These are phyloP conservation scores for Ommatoiulus sabulosus DNA, from an alignment of 2,888 invertebrate genomes.

Conservation along the genomic window DNA sequence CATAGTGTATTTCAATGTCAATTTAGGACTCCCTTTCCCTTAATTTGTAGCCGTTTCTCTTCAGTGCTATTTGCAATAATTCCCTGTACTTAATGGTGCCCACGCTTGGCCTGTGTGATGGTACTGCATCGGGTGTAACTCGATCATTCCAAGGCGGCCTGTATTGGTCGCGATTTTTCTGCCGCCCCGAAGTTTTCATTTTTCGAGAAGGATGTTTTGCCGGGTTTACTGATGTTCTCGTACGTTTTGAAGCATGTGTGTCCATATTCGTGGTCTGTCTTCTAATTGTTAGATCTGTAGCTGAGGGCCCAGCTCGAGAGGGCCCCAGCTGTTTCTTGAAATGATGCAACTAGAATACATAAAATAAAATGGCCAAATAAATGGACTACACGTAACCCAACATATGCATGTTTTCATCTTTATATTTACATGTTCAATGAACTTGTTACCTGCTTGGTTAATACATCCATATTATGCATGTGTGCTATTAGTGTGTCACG, in stretches of 20 bases:
- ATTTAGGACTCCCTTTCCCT: not conserved
- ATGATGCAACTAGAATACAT: slow-evolving; percentile 34
- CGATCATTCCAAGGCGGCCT: slow-evolving; percentile 24
- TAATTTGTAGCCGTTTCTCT: slow-evolving; percentile 45
- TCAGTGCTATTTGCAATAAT: slow-evolving; percentile 35
- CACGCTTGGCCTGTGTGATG: slow-evolving; percentile 4
- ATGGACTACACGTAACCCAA: not conserved
- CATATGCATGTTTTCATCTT: not conserved
- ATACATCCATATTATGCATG: not conserved
- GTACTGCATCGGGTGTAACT: not conserved
- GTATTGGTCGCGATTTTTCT: not conserved
- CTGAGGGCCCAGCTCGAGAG: not conserved
- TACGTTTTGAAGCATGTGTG: not conserved
- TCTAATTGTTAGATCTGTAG: not conserved
- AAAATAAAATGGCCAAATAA: no score
- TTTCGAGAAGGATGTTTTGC: not conserved
- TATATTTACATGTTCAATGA: not conserved
- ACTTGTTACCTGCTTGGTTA: slow-evolving; percentile 19
- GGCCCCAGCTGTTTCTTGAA: not conserved
- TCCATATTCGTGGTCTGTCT: not conserved
- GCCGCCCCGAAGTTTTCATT: not conserved
- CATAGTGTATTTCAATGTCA: not conserved
- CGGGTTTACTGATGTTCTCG: not conserved
- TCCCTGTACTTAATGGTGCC: slow-evolving; percentile 1
- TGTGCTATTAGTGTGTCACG: not conserved